Conservation (phyloP, 1,140 invertebrate species). For the Diorhabda elongata region DNA sequence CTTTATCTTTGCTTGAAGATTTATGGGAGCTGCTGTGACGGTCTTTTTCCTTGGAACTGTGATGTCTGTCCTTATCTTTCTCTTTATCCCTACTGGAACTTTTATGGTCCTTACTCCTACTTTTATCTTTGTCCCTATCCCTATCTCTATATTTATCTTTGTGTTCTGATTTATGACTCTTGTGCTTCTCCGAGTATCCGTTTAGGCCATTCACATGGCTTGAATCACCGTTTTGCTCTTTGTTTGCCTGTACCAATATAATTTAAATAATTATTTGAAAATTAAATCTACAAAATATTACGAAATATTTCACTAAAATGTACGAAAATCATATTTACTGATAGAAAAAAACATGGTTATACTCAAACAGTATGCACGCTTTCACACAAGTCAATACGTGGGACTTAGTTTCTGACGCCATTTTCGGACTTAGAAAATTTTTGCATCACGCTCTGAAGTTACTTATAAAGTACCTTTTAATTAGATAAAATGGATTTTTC, state of each 20-base stretch:
- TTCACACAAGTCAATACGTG: conserved; percentile 35
- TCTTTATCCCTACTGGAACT: conserved; percentile 49
- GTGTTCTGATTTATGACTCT: conserved; percentile 66
- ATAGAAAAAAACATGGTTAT: conserved; percentile 16
- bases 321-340: conserved; percentile 8
- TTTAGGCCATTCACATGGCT: conserved; percentile 62
- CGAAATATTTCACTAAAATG: not conserved
- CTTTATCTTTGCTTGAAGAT: conserved; percentile 57
- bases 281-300: conserved; percentile 4
- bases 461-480: conserved; percentile 39
- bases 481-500: conserved; percentile 22
- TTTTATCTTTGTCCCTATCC: conserved; percentile 51
- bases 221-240: conserved; percentile 44
- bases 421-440: conserved; percentile 83
- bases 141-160: conserved; percentile 62
- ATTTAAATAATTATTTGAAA: not conserved
- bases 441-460: conserved; percentile 44
- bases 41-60: conserved; percentile 42
- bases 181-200: conserved; percentile 62
- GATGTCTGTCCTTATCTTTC: conserved; percentile 40
- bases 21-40: conserved; percentile 52
- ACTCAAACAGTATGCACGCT: not conserved
- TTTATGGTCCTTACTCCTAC: conserved; percentile 61
- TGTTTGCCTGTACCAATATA: conserved; percentile 15
- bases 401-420: conserved; percentile 73